A percentile compares a stretch with the other conserved stretches of the same genome.
These are phyloP conservation scores for Leptopilina syphax DNA, from an alignment of 2,888 invertebrate species.

Conservation along the genomic window DNA sequence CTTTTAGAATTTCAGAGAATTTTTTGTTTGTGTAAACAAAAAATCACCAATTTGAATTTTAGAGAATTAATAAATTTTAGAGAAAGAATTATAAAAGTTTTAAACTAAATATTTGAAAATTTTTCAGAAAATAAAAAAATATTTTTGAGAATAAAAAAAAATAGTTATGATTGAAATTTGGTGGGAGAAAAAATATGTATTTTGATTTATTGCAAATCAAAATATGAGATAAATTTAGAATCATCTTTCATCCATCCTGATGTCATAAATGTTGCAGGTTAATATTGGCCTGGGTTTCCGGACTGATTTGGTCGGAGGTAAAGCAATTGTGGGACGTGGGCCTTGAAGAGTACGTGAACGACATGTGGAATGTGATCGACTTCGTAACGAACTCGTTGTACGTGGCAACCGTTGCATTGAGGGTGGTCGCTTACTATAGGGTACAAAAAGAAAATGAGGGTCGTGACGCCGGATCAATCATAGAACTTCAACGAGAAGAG, in stretches of 20 bases:
- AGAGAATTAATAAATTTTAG: too few relatives aligned
- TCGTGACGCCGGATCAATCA: slow-evolving; percentile 79
- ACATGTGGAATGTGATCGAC: slow-evolving; percentile 99
- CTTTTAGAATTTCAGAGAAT: too few relatives aligned
- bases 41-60: too few relatives aligned
- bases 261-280: slow-evolving; percentile 76
- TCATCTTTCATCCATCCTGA: not conserved
- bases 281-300: slow-evolving; percentile 96
- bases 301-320: slow-evolving; percentile 98
- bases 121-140: too few relatives aligned
- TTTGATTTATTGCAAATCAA: not conserved
- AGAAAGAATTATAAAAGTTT: too few relatives aligned
- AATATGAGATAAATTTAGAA: not conserved
- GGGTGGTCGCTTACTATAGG: slow-evolving; percentile 96
- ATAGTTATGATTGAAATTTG: not conserved
- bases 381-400: slow-evolving; percentile 99
- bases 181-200: not conserved
- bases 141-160: too few relatives aligned
- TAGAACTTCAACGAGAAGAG: slow-evolving; percentile 87
- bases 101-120: too few relatives aligned
- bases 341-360: slow-evolving; percentile 95
- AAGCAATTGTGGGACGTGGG: slow-evolving; percentile 99
- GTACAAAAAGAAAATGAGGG: slow-evolving; percentile 90
- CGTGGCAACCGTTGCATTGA: slow-evolving; percentile 96
- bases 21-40: too few relatives aligned